Percentiles rank a stretch among this genome's conserved stretches.
phyloP scores from a whole-genome alignment of 2,888 invertebrate species.

The Myopa testacea region DNA sequence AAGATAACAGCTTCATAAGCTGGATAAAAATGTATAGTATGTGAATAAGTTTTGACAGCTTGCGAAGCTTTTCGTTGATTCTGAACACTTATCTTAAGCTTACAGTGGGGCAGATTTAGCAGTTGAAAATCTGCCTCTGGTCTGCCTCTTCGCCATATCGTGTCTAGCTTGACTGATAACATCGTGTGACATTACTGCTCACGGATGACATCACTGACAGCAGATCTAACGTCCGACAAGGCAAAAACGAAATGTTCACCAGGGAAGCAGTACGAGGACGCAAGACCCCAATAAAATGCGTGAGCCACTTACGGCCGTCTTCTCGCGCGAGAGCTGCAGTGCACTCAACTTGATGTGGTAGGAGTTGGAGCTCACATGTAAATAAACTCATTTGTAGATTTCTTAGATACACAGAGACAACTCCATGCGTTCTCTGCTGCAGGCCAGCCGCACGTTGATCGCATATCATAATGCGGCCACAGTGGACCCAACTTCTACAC shows the following conservation, averaged over 20 bases:
- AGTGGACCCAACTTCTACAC: no score
- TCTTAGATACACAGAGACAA: background rate
- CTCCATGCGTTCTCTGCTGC: background rate
- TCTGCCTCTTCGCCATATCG: no score
- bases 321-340: background rate
- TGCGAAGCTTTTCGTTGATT: conserved; percentile 17
- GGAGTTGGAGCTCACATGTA: background rate
- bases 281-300: background rate
- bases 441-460: background rate
- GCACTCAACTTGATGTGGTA: background rate
- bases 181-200: no score
- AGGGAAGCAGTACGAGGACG: background rate
- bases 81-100: background rate
- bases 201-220: no score
- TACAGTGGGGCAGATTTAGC: conserved; percentile 10
- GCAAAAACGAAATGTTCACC: background rate
- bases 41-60: conserved; percentile 24
- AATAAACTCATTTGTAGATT: conserved; percentile 20
- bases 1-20: conserved; percentile 30
- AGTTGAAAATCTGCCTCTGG: no score
- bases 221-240: background rate
- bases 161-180: no score
- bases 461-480: no score
- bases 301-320: background rate
- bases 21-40: background rate